These are phyloP conservation scores for Leucozona laternaria DNA, from an alignment of 2,888 invertebrate species.

Conservation along the genomic window DNA sequence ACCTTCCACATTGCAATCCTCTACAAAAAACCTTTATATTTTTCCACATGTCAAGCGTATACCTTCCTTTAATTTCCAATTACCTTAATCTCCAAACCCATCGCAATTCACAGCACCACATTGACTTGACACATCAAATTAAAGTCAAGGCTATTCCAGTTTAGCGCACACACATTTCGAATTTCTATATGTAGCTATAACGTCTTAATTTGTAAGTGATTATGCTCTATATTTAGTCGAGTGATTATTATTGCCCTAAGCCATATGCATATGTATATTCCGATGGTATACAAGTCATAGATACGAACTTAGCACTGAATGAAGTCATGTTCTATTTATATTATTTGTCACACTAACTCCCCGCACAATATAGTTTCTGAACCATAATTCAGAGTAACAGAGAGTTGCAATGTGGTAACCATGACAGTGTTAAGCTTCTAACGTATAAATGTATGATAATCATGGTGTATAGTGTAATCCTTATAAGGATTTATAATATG, in stretches of 20 bases:
- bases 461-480: constrained; percentile 57
- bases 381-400: constrained; percentile 50
- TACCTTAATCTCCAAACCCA: neutral
- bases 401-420: constrained; percentile 42
- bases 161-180: neutral
- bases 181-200: constrained; percentile 5
- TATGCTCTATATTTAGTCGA: constrained; percentile 19
- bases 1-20: no score
- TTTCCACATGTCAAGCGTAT: neutral
- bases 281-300: constrained; percentile 8
- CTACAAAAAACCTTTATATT: neutral
- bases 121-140: constrained; percentile 48
- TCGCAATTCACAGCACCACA: constrained; percentile 33
- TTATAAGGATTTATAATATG: constrained; percentile 69
- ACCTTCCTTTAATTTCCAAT: neutral
- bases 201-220: constrained; percentile 49
- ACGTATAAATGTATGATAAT: constrained; percentile 70
- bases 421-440: constrained; percentile 68
- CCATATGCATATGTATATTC: no score
- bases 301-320: constrained; percentile 18
- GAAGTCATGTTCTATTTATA: constrained; percentile 9
- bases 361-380: constrained; percentile 27
- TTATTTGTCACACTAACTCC: constrained; percentile 15
- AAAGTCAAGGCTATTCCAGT: constrained; percentile 49
- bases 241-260: constrained; percentile 53